These are phyloP conservation scores for Anseranas semipalmata DNA, from an alignment of 2,113 vertebrate species.

Conservation along the genomic window DNA sequence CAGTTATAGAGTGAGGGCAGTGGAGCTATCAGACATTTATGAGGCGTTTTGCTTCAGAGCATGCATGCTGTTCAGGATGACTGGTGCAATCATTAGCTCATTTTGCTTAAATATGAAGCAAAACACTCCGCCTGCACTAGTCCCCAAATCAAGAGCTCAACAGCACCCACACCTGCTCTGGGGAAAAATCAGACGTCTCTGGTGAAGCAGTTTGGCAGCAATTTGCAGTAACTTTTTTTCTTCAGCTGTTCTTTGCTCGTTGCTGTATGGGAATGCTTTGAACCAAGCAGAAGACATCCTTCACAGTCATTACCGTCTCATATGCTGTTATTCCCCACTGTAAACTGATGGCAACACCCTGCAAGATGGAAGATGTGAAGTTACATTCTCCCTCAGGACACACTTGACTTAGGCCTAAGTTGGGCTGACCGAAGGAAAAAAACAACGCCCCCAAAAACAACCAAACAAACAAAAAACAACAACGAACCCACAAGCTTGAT, in stretches of 20 bases:
- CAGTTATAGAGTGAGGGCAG: no score
- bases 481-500: background rate
- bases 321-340: fast-evolving
- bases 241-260: background rate
- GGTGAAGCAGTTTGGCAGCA: background rate
- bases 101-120: background rate
- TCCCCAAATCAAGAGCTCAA: background rate
- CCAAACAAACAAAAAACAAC: background rate
- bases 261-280: background rate
- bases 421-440: background rate
- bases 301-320: background rate
- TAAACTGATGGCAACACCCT: background rate
- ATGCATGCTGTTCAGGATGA: background rate
- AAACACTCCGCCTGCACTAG: background rate
- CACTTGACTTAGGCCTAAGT: background rate
- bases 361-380: background rate
- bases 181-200: background rate
- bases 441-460: no score
- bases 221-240: background rate
- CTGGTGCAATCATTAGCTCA: background rate
- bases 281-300: background rate
- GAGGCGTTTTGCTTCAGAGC: background rate
- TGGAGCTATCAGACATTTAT: no score
- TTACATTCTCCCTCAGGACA: background rate
- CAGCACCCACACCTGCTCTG: background rate